phyloP scores from a whole-genome alignment of 2,113 vertebrate genomes.

The Mola mola region DNA sequence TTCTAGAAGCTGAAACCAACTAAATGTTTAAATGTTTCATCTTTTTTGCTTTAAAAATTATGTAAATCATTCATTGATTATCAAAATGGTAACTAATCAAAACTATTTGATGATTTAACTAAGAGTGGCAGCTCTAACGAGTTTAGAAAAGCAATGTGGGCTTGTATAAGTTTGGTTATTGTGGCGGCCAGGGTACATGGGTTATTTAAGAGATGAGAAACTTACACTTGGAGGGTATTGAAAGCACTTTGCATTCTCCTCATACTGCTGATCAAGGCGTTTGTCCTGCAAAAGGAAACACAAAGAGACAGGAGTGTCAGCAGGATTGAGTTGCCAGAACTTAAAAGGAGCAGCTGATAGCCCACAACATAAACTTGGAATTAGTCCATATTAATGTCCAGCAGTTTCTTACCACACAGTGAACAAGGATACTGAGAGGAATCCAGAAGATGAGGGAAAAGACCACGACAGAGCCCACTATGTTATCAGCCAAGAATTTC shows the following conservation, averaged over 20 bases:
- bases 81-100: too few species aligned
- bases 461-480: constrained; percentile 97
- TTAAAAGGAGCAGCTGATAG: neutral
- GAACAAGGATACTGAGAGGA: constrained; percentile 96
- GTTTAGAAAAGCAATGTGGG: constrained; percentile 5
- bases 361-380: too few species aligned
- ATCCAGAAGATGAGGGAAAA: constrained; percentile 98
- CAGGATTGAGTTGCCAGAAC: too few species aligned
- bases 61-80: too few species aligned
- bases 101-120: neutral
- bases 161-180: constrained; percentile 59
- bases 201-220: constrained; percentile 40
- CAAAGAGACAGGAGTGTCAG: neutral
- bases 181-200: constrained; percentile 38
- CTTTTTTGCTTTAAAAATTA: too few species aligned
- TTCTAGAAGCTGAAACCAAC: too few species aligned
- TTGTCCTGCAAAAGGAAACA: constrained; percentile 86
- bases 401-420: constrained; percentile 92
- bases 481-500: constrained; percentile 97
- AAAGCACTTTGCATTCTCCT: constrained; percentile 88
- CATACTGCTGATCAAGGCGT: constrained; percentile 93
- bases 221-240: constrained; percentile 90
- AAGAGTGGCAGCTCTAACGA: neutral
- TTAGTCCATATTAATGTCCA: neutral
- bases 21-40: too few species aligned